Evolutionary conservation across 23 tunicate genomes (phyloP).

Genomic region (Trididemnum nubilum): DNA sequence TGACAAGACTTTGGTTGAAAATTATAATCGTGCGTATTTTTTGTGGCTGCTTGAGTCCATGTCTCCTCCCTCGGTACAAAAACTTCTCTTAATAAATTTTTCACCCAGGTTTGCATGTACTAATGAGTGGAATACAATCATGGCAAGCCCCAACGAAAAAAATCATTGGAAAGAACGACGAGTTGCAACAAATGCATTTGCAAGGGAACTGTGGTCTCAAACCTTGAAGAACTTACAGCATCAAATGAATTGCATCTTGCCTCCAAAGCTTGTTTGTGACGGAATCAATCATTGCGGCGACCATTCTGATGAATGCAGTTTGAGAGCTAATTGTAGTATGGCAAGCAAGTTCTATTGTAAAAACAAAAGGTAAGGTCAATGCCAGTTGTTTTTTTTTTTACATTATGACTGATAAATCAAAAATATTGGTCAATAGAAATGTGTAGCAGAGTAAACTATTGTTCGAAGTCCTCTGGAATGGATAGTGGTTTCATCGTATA

Average conservation of each 20-base stretch:
- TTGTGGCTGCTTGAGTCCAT: too few relatives aligned
- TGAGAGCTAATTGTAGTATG: slow-evolving; percentile 19
- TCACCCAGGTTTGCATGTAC: slow-evolving; percentile 23
- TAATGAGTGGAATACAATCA: slow-evolving; percentile 34
- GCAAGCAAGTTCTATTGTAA: slow-evolving; percentile 44
- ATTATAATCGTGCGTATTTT: too few relatives aligned
- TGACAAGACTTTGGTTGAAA: too few relatives aligned
- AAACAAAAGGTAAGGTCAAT: slow-evolving; percentile 53
- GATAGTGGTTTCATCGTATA: too few relatives aligned
- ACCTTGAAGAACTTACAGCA: neutral
- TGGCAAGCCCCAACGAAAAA: neutral
- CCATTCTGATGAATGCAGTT: slow-evolving; percentile 84
- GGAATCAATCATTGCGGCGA: slow-evolving; percentile 92
- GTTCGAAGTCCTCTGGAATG: too few relatives aligned
- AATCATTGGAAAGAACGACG: slow-evolving; percentile 22
- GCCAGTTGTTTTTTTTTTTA: too few relatives aligned
- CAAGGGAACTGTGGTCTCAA: neutral
- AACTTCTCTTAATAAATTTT: too few relatives aligned
- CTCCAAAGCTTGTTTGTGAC: slow-evolving; percentile 51
- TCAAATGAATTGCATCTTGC: slow-evolving; percentile 39
- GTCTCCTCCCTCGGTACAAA: too few relatives aligned
- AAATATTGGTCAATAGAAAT: too few relatives aligned
- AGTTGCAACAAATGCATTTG: neutral
- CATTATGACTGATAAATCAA: neutral
- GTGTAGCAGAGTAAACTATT: too few relatives aligned